Evolutionary conservation across 1,140 invertebrate genomes (phyloP), one percentile per base, ranked within the genome.

Genomic region (Samia ricini): DNA sequence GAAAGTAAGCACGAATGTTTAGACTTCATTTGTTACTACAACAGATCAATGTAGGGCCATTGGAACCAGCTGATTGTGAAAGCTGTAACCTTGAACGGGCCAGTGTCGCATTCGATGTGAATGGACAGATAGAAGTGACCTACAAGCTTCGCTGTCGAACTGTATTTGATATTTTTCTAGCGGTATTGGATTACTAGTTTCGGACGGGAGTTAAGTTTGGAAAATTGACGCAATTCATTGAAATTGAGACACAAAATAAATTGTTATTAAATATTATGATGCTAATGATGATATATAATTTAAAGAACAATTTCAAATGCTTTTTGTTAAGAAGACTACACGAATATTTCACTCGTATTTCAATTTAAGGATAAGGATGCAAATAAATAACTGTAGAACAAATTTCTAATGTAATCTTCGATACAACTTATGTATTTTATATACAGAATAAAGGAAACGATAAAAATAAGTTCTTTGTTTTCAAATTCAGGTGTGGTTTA

Each of bases 51-150:
- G 33, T 42, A 42, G 33, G 33, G 33, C 33, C 33, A 42, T 42
- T 42, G 33, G 15, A 74, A 61, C 69, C 79, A 85, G 80, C 79
- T 82, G 81, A 72, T 79, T 70, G 76, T 79, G 81, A 85, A 85
- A 85, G 79, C 77, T 62, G 58, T 72, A 80, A 80, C 81, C 81
- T 86, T 86, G 83, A 83, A 77, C 69, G 74, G 58, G 70, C 71
- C 58, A 58, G 69, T 73, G 71, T 71, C 72, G 67, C 63, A 63
- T 55, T 66, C 62, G 62, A 64, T 66, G 76, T 79, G 81, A 83
- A 78, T 81, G 79, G 76, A 61, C 71, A 58, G 63, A 42, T 56
- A 52, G 29, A 55, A 52, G 63, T 72, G 78, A 76, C 78, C 81
- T 76, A 84, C 69, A 80, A 75, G 20, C 29, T 15, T 75, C 72